Percentiles rank a stretch among this genome's conserved stretches.
These are phyloP conservation scores for Nomada fucata DNA, from an alignment of 2,888 invertebrate genomes.

Conservation along the genomic window DNA sequence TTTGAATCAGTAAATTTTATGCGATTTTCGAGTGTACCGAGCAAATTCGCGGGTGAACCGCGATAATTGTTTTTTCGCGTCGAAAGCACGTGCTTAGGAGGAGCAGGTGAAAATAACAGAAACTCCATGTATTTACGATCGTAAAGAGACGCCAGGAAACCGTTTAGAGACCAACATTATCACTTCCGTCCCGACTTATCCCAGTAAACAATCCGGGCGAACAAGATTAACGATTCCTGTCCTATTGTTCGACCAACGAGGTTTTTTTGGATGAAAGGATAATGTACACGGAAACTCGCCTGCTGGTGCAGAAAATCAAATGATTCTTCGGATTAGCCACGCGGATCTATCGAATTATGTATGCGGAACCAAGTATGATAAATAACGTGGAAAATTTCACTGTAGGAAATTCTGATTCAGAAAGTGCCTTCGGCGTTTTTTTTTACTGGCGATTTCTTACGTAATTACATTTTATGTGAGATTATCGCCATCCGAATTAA, in stretches of 20 bases:
- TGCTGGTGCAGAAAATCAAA: not conserved
- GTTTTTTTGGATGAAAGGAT: not conserved
- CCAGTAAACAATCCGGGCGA: not conserved
- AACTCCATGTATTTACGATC: not conserved
- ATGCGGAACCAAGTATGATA: too few relatives aligned
- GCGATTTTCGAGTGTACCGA: slow-evolving; percentile 1
- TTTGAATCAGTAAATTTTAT: slow-evolving; percentile 43
- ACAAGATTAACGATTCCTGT: not conserved
- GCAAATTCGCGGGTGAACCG: slow-evolving; percentile 24
- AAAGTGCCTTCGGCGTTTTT: not conserved
- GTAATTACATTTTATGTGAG: not conserved
- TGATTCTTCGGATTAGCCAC: not conserved
- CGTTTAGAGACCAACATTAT: not conserved
- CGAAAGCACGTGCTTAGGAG: slow-evolving; percentile 6
- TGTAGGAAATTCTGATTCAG: too few relatives aligned
- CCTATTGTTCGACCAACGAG: not conserved
- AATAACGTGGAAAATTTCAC: too few relatives aligned
- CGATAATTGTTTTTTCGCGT: slow-evolving; percentile 38
- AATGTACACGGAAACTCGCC: not conserved
- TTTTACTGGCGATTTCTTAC: not conserved
- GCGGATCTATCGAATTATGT: not conserved
- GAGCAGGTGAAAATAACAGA: slow-evolving; percentile 27
- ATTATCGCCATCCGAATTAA: too few relatives aligned
- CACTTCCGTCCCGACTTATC: not conserved
- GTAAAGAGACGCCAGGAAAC: not conserved